A percentile compares a stretch with the other conserved stretches of the same genome.
phyloP scores from a whole-genome alignment of 2,113 vertebrate genomes.

The Jaculus jaculus region DNA sequence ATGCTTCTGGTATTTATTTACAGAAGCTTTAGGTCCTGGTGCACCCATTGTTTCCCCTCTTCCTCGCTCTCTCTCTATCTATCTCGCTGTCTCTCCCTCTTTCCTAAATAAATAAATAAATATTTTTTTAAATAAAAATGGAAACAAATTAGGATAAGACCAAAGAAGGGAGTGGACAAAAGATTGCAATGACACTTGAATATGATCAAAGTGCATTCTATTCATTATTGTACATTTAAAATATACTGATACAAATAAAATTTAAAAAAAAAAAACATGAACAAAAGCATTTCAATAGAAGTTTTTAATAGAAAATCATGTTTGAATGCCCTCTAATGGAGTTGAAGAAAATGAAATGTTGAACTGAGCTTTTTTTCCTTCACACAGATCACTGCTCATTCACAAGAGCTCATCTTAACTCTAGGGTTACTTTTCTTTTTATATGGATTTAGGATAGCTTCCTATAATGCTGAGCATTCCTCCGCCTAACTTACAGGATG shows the following conservation, averaged over 20 bases:
- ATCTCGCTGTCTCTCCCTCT: no score
- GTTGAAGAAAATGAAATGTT: neutral
- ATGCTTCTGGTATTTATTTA: no score
- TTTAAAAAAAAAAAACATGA: neutral
- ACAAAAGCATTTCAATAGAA: neutral
- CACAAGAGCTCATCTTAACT: neutral
- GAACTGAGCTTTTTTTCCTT: neutral
- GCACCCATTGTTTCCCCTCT: no score
- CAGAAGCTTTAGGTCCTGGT: no score
- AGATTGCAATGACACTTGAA: neutral
- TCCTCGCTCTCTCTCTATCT: no score
- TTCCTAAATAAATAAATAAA: no score
- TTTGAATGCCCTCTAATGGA: neutral
- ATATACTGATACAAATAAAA: neutral
- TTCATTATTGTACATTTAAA: neutral
- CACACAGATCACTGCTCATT: neutral
- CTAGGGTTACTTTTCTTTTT: neutral
- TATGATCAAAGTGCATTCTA: neutral
- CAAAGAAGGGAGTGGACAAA: neutral
- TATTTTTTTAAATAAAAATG: no score
- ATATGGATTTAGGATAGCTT: neutral
- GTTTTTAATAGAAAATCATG: neutral
- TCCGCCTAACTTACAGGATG: neutral
- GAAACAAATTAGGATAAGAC: neutral
- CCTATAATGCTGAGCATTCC: neutral